phyloP scores from a whole-genome alignment of 35 echinoderm and acorn worm species.

The Lytechinus variegatus region DNA sequence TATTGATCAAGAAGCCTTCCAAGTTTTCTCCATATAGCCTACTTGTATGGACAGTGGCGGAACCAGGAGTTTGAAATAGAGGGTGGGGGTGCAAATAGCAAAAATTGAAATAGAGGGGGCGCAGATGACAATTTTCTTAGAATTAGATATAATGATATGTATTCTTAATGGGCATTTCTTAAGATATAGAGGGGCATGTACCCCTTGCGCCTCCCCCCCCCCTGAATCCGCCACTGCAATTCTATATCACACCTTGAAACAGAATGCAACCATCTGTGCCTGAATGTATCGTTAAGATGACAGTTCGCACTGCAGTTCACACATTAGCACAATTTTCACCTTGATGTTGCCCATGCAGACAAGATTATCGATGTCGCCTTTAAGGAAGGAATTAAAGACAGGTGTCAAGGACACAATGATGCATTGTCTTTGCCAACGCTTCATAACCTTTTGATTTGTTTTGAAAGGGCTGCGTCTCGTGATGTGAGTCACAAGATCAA shows the following conservation, averaged over 20 bases:
- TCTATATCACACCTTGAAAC: not conserved
- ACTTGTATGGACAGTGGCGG: not conserved
- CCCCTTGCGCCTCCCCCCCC: too few relatives aligned
- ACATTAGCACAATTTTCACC: not conserved
- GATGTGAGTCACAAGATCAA: not conserved
- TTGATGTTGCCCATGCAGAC: not conserved
- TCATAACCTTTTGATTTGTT: not conserved
- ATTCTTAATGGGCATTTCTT: too few relatives aligned
- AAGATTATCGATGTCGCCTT: not conserved
- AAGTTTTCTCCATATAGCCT: not conserved
- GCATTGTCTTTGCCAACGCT: not conserved
- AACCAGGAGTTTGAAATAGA: too few relatives aligned
- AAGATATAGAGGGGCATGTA: too few relatives aligned
- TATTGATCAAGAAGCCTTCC: not conserved
- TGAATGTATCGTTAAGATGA: not conserved
- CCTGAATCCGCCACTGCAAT: not conserved
- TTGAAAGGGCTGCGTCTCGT: not conserved
- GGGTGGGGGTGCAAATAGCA: too few relatives aligned
- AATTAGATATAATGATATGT: too few relatives aligned
- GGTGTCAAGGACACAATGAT: not conserved
- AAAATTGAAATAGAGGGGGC: too few relatives aligned
- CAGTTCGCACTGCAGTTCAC: not conserved
- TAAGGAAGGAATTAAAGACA: not conserved
- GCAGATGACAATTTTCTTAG: too few relatives aligned
- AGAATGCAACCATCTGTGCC: not conserved